These are phyloP conservation scores for Sesia bembeciformis DNA, from an alignment of 2,888 invertebrate genomes.

Conservation along the genomic window DNA sequence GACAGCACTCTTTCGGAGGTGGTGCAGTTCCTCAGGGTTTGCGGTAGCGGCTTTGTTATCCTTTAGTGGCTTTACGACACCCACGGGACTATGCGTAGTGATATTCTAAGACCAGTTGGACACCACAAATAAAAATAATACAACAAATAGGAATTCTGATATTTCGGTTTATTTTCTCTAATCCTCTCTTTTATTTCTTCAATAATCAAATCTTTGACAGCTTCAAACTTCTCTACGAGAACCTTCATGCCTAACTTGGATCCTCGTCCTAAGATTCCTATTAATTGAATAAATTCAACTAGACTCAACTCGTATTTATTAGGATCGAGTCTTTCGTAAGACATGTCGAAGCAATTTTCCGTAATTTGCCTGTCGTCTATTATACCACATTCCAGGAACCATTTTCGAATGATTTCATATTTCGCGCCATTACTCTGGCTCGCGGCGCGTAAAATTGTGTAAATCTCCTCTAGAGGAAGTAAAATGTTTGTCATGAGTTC, in stretches of 20 bases:
- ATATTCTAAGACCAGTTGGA: neutral
- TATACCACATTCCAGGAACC: neutral
- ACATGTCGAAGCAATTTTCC: neutral
- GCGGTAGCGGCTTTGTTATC: too few species aligned
- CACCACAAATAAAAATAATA: constrained; percentile 4
- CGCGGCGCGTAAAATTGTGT: neutral
- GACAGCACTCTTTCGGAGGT: too few species aligned
- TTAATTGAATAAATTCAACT: neutral
- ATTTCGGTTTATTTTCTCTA: neutral
- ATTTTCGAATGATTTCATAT: neutral
- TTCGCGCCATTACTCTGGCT: neutral
- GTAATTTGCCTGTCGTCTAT: neutral
- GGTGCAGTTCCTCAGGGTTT: too few species aligned
- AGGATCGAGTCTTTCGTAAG: neutral
- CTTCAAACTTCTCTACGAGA: neutral
- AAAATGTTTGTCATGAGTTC: too few species aligned
- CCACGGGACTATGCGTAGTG: too few species aligned
- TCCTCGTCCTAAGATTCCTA: neutral
- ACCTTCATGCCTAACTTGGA: neutral
- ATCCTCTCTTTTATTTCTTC: neutral
- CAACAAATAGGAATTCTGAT: neutral
- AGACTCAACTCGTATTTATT: neutral
- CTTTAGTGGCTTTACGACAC: too few species aligned
- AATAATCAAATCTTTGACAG: neutral
- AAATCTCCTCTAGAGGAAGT: neutral